Base-by-base conservation (phyloP, 2,888 invertebrate species). In the Rotaria socialis region DNA sequence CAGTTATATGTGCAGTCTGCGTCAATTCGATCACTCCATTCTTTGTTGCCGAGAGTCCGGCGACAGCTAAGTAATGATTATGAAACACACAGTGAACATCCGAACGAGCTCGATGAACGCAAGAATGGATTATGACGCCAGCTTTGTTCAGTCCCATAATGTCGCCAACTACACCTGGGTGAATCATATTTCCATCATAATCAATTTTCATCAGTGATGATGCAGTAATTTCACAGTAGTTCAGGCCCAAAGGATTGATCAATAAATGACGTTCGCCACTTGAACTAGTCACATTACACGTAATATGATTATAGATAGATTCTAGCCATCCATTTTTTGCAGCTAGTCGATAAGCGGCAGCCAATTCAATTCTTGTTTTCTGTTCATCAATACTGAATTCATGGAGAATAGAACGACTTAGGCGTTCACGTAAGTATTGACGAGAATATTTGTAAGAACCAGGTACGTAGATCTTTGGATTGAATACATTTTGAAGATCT, bases 271-370 rank as follows among this genome's bases (percentile, higher is more conserved):
- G 97, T 89, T 95, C 94, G 89, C 96, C 96, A 89, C 96, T 60
- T 24, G 60, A n/a, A 47, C 27, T 47, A 47, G 24, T 85, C 41
- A 50, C 84, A 90, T 92, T 90, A 89, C 93, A 93, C 75, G 97
- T 96, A 88, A 97, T 95, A 92, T 96, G 96, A 87, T 96, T 95
- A 90, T 94, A 94, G 88, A 95, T 94, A 88, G 95, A 95, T 91
- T 96, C 95, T 27, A 96, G 94, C 97, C 97, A 99, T 52, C 97
- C 97, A 90, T 96, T 96, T 88, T 97, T 93, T 92, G 99, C 98
- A 86, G 98, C 94, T 88, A 99, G 93, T 89, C 98, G 94, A 93
- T 96, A 99, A 58, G 96, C 94, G 41, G 97, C 94, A 8, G 98
- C 97, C 90, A 99, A 92, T 92, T 99, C 60, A n/a, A 60, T 60